A percentile compares a stretch with the other conserved stretches of the same genome.
These are phyloP conservation scores for Sphyrna mokarran DNA, from an alignment of 2,113 vertebrate genomes.

Conservation along the genomic window DNA sequence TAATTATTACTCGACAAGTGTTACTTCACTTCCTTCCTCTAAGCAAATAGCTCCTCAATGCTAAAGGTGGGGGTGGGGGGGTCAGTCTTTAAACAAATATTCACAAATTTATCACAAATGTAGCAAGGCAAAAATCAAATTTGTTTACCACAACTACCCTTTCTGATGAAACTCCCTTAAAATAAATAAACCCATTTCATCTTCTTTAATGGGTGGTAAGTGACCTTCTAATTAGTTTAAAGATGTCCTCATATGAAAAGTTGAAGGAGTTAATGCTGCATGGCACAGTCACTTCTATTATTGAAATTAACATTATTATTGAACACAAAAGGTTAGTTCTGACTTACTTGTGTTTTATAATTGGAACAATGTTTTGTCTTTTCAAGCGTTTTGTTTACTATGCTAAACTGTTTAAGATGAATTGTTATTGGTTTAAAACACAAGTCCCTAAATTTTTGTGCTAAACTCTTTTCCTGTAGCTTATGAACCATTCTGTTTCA, in stretches of 20 bases:
- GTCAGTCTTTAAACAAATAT: not conserved
- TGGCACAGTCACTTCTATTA: not conserved
- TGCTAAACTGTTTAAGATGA: not conserved
- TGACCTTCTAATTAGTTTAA: not conserved
- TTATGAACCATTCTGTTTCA: not conserved
- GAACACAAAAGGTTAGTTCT: not conserved
- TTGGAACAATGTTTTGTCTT: not conserved
- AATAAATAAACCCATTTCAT: not conserved
- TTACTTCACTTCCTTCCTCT: not conserved
- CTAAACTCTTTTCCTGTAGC: not conserved
- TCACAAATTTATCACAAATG: not conserved
- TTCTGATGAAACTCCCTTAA: not conserved
- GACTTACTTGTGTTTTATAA: not conserved
- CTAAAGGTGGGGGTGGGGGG: not conserved
- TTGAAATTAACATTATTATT: not conserved
- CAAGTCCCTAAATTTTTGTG: not conserved
- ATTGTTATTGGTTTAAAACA: not conserved
- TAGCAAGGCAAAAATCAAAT: not conserved
- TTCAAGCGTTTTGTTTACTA: not conserved
- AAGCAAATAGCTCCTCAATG: not conserved
- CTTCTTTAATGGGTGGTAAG: not conserved
- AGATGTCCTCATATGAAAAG: not conserved
- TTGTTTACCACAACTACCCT: not conserved
- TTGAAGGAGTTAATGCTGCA: not conserved
- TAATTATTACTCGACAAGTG: not conserved